Percentiles rank a stretch among this genome's conserved stretches.
Conservation (phyloP, 1,140 invertebrate genomes). For the Eumaeus atala region DNA sequence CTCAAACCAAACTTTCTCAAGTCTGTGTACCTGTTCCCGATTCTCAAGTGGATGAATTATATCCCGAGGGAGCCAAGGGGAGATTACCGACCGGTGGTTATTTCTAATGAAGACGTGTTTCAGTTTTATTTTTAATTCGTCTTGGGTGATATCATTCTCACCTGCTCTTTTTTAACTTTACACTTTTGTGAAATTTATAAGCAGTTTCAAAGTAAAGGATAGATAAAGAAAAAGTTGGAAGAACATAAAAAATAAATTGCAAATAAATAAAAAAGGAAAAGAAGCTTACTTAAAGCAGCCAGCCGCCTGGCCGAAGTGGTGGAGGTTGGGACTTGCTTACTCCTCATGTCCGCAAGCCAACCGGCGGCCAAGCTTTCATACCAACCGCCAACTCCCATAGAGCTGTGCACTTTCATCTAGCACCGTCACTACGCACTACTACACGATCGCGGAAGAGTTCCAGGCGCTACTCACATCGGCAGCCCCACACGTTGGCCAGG, state of each 20-base stretch:
- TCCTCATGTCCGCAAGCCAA: constrained; percentile 71
- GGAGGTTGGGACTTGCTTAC: constrained; percentile 71
- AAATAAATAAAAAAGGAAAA: constrained; percentile 68
- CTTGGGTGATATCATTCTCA: constrained; percentile 52
- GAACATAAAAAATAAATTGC: constrained; percentile 36
- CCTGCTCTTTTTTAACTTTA: constrained; percentile 32
- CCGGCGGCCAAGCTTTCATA: constrained; percentile 63
- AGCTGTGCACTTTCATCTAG: constrained; percentile 66
- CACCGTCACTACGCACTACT: constrained; percentile 36
- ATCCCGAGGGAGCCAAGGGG: constrained; percentile 58
- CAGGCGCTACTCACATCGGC: constrained; percentile 77
- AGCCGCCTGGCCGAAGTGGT: constrained; percentile 71
- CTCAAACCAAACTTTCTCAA: constrained; percentile 69
- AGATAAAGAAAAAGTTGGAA: background rate
- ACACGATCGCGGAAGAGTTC: constrained; percentile 23
- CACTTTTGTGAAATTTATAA: constrained; percentile 20
- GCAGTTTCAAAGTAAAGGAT: constrained; percentile 2
- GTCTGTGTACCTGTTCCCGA: constrained; percentile 63
- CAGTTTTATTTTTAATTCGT: constrained; percentile 57
- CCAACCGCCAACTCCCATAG: constrained; percentile 69
- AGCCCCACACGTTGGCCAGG: constrained; percentile 81
- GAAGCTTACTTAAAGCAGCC: constrained; percentile 72
- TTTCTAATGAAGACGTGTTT: constrained; percentile 63
- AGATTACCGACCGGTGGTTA: constrained; percentile 43
- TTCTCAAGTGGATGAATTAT: constrained; percentile 69